Conservation (phyloP, 2,888 invertebrate genomes). For the Orchestes rusci region DNA sequence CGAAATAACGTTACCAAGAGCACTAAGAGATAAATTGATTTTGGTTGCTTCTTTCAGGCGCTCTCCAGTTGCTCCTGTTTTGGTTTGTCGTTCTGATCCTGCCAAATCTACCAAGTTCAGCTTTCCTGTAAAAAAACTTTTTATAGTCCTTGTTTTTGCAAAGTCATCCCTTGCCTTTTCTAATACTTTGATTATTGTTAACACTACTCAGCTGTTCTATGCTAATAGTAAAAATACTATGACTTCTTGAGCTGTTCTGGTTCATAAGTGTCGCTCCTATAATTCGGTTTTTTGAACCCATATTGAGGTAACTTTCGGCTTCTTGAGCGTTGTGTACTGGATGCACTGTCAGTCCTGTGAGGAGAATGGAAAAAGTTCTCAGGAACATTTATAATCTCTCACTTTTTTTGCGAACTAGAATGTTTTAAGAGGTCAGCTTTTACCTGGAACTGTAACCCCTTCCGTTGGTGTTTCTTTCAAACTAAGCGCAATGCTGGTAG, state of each 20-base stretch:
- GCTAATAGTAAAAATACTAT: constrained; percentile 80
- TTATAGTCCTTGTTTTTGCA: background rate
- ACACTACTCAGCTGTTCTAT: constrained; percentile 67
- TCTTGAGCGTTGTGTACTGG: constrained; percentile 72
- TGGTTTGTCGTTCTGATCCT: constrained; percentile 79
- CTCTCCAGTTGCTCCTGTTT: constrained; percentile 78
- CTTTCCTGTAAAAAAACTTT: constrained; percentile 48
- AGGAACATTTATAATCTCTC: background rate
- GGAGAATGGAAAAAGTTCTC: constrained; percentile 3
- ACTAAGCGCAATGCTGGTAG: constrained; percentile 35
- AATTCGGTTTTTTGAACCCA: constrained; percentile 73
- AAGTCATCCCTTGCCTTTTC: constrained; percentile 33
- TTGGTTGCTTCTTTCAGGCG: constrained; percentile 83
- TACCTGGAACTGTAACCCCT: constrained; percentile 48
- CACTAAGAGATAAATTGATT: constrained; percentile 81
- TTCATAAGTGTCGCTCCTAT: constrained; percentile 87
- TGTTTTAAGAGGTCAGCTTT: background rate
- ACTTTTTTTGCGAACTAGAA: background rate
- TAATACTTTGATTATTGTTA: constrained; percentile 40
- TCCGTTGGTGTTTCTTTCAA: constrained; percentile 50
- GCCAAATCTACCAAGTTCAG: constrained; percentile 84
- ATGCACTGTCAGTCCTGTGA: constrained; percentile 60
- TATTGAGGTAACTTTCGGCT: constrained; percentile 65
- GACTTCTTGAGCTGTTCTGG: constrained; percentile 76
- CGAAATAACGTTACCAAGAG: constrained; percentile 83